phyloP scores from a whole-genome alignment of 2,113 vertebrate species.

The Morone chrysops region DNA sequence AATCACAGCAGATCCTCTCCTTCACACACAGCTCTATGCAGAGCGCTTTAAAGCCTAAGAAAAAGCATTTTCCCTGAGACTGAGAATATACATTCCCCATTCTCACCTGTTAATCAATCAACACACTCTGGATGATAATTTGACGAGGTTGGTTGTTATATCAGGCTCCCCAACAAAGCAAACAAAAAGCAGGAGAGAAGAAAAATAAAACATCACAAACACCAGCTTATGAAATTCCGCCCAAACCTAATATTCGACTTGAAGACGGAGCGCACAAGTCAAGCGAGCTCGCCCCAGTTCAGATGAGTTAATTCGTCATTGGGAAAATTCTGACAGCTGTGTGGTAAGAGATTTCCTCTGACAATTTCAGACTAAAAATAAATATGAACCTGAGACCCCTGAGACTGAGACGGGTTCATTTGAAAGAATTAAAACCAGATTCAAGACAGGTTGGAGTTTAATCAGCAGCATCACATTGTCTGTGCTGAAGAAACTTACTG shows the following conservation, averaged over 20 bases:
- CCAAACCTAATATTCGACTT: constrained; percentile 46
- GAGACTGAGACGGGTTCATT: constrained; percentile 30
- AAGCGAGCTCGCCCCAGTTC: constrained; percentile 15
- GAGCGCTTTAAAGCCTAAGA: not conserved
- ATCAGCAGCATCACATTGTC: too few species aligned
- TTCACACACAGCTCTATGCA: not conserved
- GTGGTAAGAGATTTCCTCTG: constrained; percentile 38
- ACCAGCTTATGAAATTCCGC: constrained; percentile 34
- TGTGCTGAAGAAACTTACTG: constrained; percentile 2
- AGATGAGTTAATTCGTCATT: constrained; percentile 48
- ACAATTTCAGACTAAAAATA: constrained; percentile 47
- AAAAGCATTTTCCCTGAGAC: constrained; percentile 15
- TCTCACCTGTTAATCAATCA: constrained; percentile 30
- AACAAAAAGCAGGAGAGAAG: constrained; percentile 24
- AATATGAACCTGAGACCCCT: constrained; percentile 5
- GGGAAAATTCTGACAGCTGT: constrained; percentile 36
- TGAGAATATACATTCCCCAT: not conserved
- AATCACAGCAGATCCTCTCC: constrained; percentile 14
- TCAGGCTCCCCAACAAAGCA: constrained; percentile 25
- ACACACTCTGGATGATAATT: constrained; percentile 7
- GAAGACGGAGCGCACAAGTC: not conserved
- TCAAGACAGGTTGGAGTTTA: constrained; percentile 25
- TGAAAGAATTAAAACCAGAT: constrained; percentile 41
- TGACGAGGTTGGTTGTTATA: constrained; percentile 11
- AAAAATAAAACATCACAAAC: constrained; percentile 18